Base-by-base conservation (phyloP, 2,113 vertebrate species). In the Psophia crepitans region DNA sequence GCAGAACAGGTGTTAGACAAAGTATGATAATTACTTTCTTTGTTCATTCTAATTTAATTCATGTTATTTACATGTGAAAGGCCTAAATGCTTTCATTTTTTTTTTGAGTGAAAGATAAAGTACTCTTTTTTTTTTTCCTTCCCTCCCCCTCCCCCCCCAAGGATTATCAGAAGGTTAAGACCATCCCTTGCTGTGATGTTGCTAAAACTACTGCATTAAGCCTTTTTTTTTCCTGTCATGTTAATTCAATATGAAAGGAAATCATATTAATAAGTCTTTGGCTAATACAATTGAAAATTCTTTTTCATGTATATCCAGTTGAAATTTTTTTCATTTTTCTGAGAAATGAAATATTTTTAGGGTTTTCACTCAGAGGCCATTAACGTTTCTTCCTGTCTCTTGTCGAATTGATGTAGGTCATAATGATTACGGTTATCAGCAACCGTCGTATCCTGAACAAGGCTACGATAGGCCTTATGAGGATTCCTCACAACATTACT, bases 391-490 rank as follows among this genome's bases (percentile, higher is more conserved):
- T 98, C 98, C 98, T 99, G 98, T 99, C 98, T 99, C 98, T 98
- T 99, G 98, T 99, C 98, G 98, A 99, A 98, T 98, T 98, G 98
- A 99, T 98, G 98, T 99, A 99, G 98, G 98, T 98, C 98, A 98
- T 98, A 98, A 98, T 99, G 98, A 98, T 98, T 98, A 99, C 98
- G 98, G 98, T 99, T 99, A 98, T 98, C 98, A 98, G 98, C 98
- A 99, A 98, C 98, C 98, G 98, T 98, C 98, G 98, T 99, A 98
- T 98, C 98, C 98, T 99, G 98, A 99, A 98, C 98, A 99, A 98
- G 98, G 98, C 98, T 98, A 98, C 98, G 98, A 98, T 98, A 99
- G 98, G 98, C 98, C 98, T 99, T 98, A 98, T 98, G 98, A 99
- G 98, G 98, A 99, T 98, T 98, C 98, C 98, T 99, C 98, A 97